Percentiles rank a stretch among this genome's conserved stretches.
These are phyloP conservation scores for Cercopithecus petaurista DNA, from an alignment of 2,797 vertebrate genomes.

Conservation along the genomic window DNA sequence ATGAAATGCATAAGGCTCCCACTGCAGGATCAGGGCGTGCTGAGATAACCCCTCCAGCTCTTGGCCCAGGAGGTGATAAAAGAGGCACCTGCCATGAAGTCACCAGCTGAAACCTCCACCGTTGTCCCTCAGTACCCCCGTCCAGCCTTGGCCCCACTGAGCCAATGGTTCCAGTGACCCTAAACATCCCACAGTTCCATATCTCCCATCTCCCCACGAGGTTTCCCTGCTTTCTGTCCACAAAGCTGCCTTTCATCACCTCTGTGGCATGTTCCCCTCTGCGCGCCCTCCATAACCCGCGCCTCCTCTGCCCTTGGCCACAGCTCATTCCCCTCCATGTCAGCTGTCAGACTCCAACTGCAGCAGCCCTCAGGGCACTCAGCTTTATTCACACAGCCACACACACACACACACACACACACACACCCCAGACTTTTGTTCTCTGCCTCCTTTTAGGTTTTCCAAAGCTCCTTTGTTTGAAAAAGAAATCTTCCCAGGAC, in stretches of 20 bases:
- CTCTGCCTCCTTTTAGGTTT: neutral
- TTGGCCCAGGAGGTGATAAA: constrained; percentile 59
- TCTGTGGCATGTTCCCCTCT: neutral
- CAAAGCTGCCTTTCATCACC: constrained; percentile 52
- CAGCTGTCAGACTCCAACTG: neutral
- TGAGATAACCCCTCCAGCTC: constrained; percentile 20
- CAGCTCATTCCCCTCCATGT: neutral
- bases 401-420: no score
- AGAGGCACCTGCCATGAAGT: constrained; percentile 34
- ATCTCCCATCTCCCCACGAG: neutral
- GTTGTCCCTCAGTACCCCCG: neutral
- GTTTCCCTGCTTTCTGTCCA: constrained; percentile 23
- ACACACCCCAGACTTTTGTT: neutral
- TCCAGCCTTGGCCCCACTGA: neutral
- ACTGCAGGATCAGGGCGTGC: constrained; percentile 36
- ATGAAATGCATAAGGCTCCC: neutral
- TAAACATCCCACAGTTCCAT: neutral
- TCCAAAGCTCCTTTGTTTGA: constrained; percentile 13
- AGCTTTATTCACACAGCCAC: neutral
- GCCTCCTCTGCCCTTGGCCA: neutral
- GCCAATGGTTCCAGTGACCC: constrained; percentile 43
- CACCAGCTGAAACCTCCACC: constrained; percentile 11
- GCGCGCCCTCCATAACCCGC: neutral
- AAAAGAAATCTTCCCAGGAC: neutral
- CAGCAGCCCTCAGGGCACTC: neutral